Conservation (phyloP, 2,888 invertebrate genomes). For the Eurois occulta region DNA sequence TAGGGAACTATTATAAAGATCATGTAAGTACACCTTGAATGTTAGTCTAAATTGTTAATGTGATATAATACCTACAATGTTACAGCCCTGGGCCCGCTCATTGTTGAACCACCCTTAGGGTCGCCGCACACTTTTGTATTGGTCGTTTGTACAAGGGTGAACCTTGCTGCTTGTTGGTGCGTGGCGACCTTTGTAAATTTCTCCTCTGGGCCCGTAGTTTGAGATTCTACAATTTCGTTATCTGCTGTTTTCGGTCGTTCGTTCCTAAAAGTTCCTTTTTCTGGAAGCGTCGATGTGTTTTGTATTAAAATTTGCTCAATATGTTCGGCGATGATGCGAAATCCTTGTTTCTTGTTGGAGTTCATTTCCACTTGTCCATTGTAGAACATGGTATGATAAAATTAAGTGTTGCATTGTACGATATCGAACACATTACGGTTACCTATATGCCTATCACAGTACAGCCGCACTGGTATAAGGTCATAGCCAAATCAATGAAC, state of each 20-base stretch:
- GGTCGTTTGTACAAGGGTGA: constrained; percentile 31
- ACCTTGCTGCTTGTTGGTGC: constrained; percentile 55
- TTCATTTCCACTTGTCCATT: constrained; percentile 66
- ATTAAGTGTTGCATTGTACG: constrained; percentile 67
- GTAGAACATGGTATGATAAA: constrained; percentile 63
- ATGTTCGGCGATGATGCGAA: constrained; percentile 79
- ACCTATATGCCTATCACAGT: constrained; percentile 79
- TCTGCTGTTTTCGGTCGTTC: constrained; percentile 81
- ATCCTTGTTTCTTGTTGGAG: constrained; percentile 72
- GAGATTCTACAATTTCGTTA: constrained; percentile 84
- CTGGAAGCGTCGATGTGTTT: constrained; percentile 80
- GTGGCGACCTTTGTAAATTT: constrained; percentile 51
- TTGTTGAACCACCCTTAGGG: constrained; percentile 65
- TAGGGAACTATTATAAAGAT: constrained; percentile 79
- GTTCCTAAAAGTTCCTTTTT: constrained; percentile 87
- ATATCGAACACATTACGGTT: constrained; percentile 69
- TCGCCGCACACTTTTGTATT: constrained; percentile 56
- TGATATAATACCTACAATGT: constrained; percentile 85
- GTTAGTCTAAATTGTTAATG: constrained; percentile 86
- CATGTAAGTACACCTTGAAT: constrained; percentile 84
- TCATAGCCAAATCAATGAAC: constrained; percentile 70
- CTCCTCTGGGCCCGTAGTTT: constrained; percentile 70
- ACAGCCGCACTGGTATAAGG: constrained; percentile 69
- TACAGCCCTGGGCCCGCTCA: constrained; percentile 77
- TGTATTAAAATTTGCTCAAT: constrained; percentile 88